Base-by-base conservation (phyloP, 2,888 invertebrate genomes). In the Toxonevra muliebris region DNA sequence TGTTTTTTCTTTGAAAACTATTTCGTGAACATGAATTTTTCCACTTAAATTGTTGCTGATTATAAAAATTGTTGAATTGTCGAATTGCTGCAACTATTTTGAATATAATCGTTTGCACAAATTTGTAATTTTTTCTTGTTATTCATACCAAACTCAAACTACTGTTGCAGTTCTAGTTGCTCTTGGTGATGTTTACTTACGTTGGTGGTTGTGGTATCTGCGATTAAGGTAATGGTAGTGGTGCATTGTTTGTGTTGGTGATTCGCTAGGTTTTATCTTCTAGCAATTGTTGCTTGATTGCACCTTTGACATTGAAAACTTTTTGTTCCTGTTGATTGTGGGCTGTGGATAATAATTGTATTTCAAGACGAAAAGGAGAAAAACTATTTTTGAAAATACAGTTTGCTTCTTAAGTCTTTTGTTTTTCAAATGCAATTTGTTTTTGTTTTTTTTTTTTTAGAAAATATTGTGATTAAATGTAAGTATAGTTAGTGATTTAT, bases 11-110 rank as follows among this genome's bases (percentile, higher is more conserved):
- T 48, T 48, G 43, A 52, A 58, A 54, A 67, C 63, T 48, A 17
- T 55, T 61, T 68, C 70, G 72, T 72, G 72, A 70, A 70, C 69
- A 72, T 70, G 72, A 54, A 70, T 72, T 72, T 72, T 70, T 71
- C 68, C 72, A 72, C 72, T 72, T 69, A 69, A 72, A 72, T 70
- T 69, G 68, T 65, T 58, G 65, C 68, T 62, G 70, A 70, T 72
- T 70, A 70, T 68, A 64, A 72, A 61, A 68, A 59, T 68, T 57
- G 13, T 66, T 57, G 30, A 15, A 45, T 52, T 53, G 52, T 54
- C 20, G 43, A 19, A 5, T 17, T 54, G 4, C 42, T 15, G 12
- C 50, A 45, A 58, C 65, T 66, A 64, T 54, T 70, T 70, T 70
- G 61, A 64, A 70, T 70, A 67, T 70, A 67, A 69, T 66, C 66